Evolutionary conservation across 2,888 invertebrate genomes (phyloP), one percentile per base, ranked within the genome.

Genomic region (Dendrolimus houi): DNA sequence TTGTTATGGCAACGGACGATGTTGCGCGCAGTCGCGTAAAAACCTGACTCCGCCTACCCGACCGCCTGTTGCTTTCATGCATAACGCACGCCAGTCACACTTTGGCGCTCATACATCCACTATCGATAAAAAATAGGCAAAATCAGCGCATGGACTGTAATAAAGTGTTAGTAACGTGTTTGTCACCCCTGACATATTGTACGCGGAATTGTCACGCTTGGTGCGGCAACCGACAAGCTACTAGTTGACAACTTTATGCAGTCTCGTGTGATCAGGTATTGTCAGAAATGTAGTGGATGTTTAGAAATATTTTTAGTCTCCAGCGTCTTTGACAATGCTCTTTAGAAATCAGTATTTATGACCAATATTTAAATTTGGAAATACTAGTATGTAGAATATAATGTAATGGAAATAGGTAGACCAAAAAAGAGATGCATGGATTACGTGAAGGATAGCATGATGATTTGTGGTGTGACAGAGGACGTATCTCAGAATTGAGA

Each of bases 21-120:
- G 63, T 60, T 71, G 55, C 72, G 85, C 91, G 91, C 91, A 86
- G 75, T 68, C 86, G 83, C 81, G 79, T 62, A 66, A 62, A 57
- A 65, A 62, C 55, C 56, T 67, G 65, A 75, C 85, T 81, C 85
- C 87, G 83, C 87, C 89, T 77, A 67, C 47, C 63, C 65, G 70
- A 72, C 83, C 81, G 89, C 90, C 91, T 90, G 90, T 91, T 89
- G 91, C 85, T 87, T 75, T 72, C 77, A 76, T 64, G 66, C 58
- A 66, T 63, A 72, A 71, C 80, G 76, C 64, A 71, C 84, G 85
- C 81, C 87, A 89, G 89, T 90, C 63, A 65, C 47, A 47, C 47
- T 47, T 47, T 47, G 47, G 47, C 47, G 47, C 47, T 47, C 47
- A 47, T 47, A 47, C 47, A 47, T 47, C 47, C 47, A 47, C 66